Conservation (phyloP, 2,113 vertebrate genomes). For the Ophiodon elongatus region DNA sequence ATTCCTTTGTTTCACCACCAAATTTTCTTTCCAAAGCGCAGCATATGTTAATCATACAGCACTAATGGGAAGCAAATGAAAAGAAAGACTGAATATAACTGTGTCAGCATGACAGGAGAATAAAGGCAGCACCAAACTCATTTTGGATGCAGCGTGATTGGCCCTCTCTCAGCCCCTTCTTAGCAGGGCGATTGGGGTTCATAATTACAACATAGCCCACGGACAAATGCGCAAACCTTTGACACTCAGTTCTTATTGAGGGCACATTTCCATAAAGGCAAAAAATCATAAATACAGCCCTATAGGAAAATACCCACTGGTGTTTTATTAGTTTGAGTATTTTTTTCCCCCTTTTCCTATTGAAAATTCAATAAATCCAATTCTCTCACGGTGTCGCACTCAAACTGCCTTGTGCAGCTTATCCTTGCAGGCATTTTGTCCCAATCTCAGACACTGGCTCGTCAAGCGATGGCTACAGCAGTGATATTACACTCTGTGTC, state of each 20-base stretch:
- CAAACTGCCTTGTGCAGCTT: conserved; percentile 53
- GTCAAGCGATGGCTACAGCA: conserved; percentile 49
- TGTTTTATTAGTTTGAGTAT: conserved; percentile 71
- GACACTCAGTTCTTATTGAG: conserved; percentile 64
- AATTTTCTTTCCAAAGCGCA: conserved; percentile 38
- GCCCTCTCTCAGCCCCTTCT: conserved; percentile 51
- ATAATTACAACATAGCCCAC: conserved; percentile 74
- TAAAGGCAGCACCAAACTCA: conserved; percentile 66
- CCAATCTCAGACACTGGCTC: conserved; percentile 55
- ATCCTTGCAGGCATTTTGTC: conserved; percentile 75
- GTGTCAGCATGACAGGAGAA: conserved; percentile 71
- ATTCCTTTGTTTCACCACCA: conserved; percentile 42
- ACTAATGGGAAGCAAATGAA: conserved; percentile 58
- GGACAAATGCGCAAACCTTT: conserved; percentile 64
- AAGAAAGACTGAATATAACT: conserved; percentile 60
- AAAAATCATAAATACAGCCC: conserved; percentile 74
- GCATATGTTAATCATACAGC: conserved; percentile 65
- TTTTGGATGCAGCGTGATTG: conserved; percentile 58
- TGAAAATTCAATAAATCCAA: conserved; percentile 82
- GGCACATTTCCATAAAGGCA: conserved; percentile 38
- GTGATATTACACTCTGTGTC: conserved; percentile 75
- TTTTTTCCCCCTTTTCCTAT: conserved; percentile 55
- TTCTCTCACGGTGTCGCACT: conserved; percentile 60
- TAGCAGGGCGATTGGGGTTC: conserved; percentile 33
- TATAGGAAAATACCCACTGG: conserved; percentile 73